A percentile compares a stretch with the other conserved stretches of the same genome.
phyloP scores from a whole-genome alignment of 2,888 invertebrate genomes.

The Epiblema foenella region DNA sequence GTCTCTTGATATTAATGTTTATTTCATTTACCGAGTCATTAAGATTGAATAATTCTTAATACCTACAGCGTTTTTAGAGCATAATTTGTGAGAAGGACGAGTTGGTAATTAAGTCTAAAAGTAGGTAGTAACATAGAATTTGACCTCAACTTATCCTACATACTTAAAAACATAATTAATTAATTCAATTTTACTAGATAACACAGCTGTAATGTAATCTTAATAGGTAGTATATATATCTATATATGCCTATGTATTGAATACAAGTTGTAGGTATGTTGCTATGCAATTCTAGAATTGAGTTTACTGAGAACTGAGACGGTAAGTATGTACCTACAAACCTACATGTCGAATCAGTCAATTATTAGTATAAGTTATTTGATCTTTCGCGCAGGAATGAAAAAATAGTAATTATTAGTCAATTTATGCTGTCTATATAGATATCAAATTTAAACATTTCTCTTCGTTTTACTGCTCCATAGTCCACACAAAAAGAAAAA shows the following conservation, averaged over 20 bases:
- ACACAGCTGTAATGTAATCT: slow-evolving; percentile 17
- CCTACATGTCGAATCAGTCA: too few relatives aligned
- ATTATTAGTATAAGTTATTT: too few relatives aligned
- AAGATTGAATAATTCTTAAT: slow-evolving; percentile 31
- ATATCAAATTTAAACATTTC: background rate
- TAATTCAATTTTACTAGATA: slow-evolving; percentile 34
- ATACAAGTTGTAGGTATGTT: background rate
- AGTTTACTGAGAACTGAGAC: too few relatives aligned
- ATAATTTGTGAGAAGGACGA: slow-evolving; percentile 19
- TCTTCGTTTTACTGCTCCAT: background rate
- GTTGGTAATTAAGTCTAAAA: too few relatives aligned
- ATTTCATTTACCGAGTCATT: slow-evolving; percentile 57
- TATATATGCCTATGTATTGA: background rate
- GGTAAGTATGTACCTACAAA: too few relatives aligned
- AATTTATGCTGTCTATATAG: too few relatives aligned
- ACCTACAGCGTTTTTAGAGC: slow-evolving; percentile 11
- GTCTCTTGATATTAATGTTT: slow-evolving; percentile 64
- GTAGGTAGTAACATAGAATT: slow-evolving; percentile 20
- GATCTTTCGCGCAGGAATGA: too few relatives aligned
- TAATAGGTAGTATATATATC: slow-evolving; percentile 1
- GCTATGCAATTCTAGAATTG: background rate
- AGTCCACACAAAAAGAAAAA: too few relatives aligned
- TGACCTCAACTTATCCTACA: slow-evolving; percentile 37
- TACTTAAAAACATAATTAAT: slow-evolving; percentile 33
- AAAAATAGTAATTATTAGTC: too few relatives aligned